Conservation (phyloP, 35 echinoderm and acorn worm species). For the Apostichopus parvimensis region DNA sequence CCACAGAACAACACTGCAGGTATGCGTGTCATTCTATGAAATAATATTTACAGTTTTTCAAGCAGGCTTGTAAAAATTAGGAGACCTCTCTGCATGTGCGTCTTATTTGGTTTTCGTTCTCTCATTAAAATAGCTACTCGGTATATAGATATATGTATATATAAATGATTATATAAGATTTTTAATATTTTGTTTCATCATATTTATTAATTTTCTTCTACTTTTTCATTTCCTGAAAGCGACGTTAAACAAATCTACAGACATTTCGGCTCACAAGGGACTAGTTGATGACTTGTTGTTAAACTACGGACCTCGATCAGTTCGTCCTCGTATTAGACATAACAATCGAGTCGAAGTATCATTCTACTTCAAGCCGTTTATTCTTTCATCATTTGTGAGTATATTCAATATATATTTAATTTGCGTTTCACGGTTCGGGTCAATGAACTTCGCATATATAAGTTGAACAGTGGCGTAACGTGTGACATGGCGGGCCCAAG, state of each 20-base stretch:
- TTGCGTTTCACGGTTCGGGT: no score
- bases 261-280: not conserved
- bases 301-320: not conserved
- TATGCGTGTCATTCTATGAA: no score
- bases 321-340: not conserved
- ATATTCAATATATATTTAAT: not conserved
- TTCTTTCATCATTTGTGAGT: constrained; percentile 25
- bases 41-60: no score
- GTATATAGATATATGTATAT: no score
- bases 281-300: not conserved
- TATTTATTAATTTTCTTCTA: not conserved
- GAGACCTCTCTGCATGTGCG: no score
- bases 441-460: no score
- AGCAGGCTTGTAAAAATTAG: no score
- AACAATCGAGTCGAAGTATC: not conserved
- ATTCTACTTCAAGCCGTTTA: constrained; percentile 32
- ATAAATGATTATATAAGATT: not conserved
- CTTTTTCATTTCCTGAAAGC: not conserved
- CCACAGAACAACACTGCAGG: no score
- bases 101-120: no score
- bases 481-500: no score
- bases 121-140: no score
- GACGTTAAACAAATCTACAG: not conserved
- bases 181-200: not conserved
- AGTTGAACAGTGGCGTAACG: no score